Evolutionary conservation across 2,113 vertebrate genomes (phyloP).

Genomic region (Mirza zaza): DNA sequence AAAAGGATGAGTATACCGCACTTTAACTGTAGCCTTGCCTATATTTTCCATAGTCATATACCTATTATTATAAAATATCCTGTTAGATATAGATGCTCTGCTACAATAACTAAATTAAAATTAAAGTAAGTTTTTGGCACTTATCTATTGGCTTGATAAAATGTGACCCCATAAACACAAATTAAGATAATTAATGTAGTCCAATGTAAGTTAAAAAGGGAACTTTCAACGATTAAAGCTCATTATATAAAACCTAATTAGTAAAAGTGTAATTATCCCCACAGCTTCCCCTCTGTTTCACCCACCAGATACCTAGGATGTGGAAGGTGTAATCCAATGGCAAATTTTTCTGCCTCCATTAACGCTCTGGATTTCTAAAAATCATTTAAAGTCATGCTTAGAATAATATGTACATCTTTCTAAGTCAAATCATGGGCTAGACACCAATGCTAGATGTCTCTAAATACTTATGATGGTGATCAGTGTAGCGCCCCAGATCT

Average conservation of each 20-base stretch:
- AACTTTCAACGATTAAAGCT: not conserved
- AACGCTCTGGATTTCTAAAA: too few relatives aligned
- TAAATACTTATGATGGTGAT: too few relatives aligned
- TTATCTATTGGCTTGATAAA: not conserved
- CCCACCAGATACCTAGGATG: too few relatives aligned
- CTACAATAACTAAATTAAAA: not conserved
- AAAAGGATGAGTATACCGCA: too few relatives aligned
- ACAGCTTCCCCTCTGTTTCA: not conserved
- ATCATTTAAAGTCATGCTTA: too few relatives aligned
- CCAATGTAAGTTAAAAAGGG: not conserved
- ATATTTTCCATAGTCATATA: not conserved
- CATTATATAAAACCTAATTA: not conserved
- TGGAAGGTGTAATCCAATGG: too few relatives aligned
- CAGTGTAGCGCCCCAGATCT: too few relatives aligned
- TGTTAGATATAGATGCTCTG: not conserved
- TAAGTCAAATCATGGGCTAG: too few relatives aligned
- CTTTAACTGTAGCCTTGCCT: not conserved
- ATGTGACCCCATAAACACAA: not conserved
- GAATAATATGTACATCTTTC: too few relatives aligned
- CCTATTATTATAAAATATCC: not conserved
- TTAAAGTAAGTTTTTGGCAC: not conserved
- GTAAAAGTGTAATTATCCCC: not conserved
- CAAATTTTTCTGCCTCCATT: too few relatives aligned
- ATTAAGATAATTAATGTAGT: not conserved
- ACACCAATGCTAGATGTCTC: too few relatives aligned